Evolutionary conservation across 2,797 vertebrate species (phyloP).

Genomic region (Phylloscopus collybita): DNA sequence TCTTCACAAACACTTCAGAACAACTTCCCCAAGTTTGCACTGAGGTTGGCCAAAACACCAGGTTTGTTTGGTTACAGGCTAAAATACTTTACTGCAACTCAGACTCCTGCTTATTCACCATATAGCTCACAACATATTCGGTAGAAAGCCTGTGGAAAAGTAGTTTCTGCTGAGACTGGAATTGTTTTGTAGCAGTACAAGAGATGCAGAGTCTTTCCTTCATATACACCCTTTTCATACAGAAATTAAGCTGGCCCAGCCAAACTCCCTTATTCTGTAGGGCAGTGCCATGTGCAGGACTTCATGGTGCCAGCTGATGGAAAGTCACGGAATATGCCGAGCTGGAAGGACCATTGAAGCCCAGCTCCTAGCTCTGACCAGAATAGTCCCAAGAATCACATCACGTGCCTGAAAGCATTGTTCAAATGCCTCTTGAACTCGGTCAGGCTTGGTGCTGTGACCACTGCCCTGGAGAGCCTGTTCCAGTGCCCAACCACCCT

Average conservation of each 20-base stretch:
- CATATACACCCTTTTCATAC: fast-evolving
- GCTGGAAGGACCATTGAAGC: background rate
- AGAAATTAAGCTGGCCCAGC: background rate
- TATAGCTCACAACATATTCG: fast-evolving
- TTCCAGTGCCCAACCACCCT: background rate
- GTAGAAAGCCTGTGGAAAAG: background rate
- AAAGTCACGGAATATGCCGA: background rate
- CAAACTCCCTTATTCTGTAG: fast-evolving
- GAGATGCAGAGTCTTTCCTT: background rate
- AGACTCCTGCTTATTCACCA: background rate
- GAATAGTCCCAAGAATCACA: background rate
- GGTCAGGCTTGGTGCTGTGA: background rate
- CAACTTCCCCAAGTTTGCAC: background rate
- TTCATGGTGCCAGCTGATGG: no score
- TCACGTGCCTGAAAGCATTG: background rate
- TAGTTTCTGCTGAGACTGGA: background rate
- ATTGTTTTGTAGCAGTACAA: background rate
- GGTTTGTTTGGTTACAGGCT: background rate
- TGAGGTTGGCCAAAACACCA: background rate
- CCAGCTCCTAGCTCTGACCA: background rate
- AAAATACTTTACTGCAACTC: background rate
- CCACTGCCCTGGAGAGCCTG: background rate
- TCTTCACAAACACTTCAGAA: background rate
- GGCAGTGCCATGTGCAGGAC: fast-evolving
- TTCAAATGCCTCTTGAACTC: background rate